Percentiles rank a stretch among this genome's conserved stretches.
Evolutionary conservation across 2,113 vertebrate genomes (phyloP).

Genomic region (Phyllostomus discolor): DNA sequence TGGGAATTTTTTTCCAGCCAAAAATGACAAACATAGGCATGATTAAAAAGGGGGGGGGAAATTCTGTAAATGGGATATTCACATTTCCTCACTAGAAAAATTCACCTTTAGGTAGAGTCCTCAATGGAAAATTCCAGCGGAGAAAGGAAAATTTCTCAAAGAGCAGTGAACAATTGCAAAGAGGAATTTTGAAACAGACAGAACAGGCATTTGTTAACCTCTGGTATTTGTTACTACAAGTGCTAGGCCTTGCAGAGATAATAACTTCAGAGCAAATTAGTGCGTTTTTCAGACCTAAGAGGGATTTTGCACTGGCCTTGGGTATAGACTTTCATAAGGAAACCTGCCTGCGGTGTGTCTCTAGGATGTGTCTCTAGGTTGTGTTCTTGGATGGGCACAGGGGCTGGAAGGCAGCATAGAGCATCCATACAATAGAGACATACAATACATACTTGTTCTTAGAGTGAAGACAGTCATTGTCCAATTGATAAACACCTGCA

Average conservation of each 20-base stretch:
- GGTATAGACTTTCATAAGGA: conserved; percentile 61
- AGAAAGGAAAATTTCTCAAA: conserved; percentile 66
- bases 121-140: conserved; percentile 62
- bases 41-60: background rate
- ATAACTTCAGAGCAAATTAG: conserved; percentile 62
- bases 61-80: background rate
- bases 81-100: conserved; percentile 37
- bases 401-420: conserved; percentile 52
- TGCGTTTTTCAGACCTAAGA: conserved; percentile 62
- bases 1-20: background rate
- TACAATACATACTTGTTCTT: conserved; percentile 36
- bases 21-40: background rate
- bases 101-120: conserved; percentile 38
- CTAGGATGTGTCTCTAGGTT: too few relatives aligned
- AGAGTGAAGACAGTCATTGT: conserved; percentile 60
- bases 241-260: background rate
- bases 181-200: conserved; percentile 37
- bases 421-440: background rate
- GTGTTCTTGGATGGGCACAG: conserved; percentile 49
- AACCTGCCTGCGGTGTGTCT: conserved; percentile 63
- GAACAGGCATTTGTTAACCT: conserved; percentile 25
- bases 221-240: conserved; percentile 37
- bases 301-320: conserved; percentile 64
- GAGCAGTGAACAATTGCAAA: conserved; percentile 19
- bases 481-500: conserved; percentile 60